Conservation (phyloP, 2,113 vertebrate genomes). For the Nannospalax galili region DNA sequence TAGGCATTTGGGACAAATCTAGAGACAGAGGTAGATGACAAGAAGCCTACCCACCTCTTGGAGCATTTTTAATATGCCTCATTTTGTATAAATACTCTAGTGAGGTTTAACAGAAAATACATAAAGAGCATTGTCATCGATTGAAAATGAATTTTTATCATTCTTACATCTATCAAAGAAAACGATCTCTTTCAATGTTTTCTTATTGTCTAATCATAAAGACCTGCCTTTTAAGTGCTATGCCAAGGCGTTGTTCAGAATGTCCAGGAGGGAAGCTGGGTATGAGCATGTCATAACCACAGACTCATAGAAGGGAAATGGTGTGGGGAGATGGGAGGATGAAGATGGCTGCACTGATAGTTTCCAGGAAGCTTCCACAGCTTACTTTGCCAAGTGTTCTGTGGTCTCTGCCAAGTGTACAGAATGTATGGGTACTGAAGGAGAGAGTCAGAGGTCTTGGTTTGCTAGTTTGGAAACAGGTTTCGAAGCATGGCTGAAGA, state of each 20-base stretch:
- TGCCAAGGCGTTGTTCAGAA: conserved; percentile 1
- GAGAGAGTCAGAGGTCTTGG: background rate
- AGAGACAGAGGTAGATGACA: conserved; percentile 42
- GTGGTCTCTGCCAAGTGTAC: background rate
- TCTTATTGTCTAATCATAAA: conserved; percentile 5
- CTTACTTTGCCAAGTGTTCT: background rate
- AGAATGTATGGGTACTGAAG: background rate
- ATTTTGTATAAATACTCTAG: conserved; percentile 34
- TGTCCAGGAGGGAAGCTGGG: background rate
- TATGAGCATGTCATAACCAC: background rate
- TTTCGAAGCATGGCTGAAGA: background rate
- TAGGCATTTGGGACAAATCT: conserved; percentile 3
- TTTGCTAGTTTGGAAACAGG: background rate
- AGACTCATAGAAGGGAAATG: background rate
- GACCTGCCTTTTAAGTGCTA: background rate
- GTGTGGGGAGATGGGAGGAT: background rate
- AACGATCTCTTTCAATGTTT: background rate
- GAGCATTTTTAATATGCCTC: background rate
- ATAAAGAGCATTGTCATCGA: background rate
- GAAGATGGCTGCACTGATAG: background rate
- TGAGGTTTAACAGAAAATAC: conserved; percentile 5
- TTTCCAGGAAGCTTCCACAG: background rate
- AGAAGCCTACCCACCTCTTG: background rate
- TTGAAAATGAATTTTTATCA: conserved; percentile 39
- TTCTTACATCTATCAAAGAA: conserved; percentile 32